phyloP scores from a whole-genome alignment of 2,888 invertebrate genomes.

The Mesopsocus fuscifrons region DNA sequence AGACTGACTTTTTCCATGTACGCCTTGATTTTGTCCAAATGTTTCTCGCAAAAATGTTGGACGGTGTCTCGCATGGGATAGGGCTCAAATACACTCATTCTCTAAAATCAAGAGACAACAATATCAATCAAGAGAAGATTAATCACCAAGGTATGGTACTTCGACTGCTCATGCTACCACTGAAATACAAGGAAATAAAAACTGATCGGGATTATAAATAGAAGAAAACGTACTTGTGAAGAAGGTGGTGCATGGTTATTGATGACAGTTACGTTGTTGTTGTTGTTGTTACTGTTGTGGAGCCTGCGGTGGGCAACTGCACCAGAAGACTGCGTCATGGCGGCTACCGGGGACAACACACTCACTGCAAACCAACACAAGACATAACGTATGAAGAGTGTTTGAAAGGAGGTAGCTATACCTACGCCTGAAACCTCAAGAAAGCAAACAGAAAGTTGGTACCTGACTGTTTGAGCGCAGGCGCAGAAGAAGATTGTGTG shows the following conservation, averaged over 20 bases:
- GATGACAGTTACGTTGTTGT: constrained; percentile 60
- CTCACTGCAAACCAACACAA: neutral
- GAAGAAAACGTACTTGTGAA: constrained; percentile 18
- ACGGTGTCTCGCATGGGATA: constrained; percentile 84
- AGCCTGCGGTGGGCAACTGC: constrained; percentile 42
- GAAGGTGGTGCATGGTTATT: constrained; percentile 26
- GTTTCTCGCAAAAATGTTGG: constrained; percentile 91
- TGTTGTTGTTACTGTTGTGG: constrained; percentile 42
- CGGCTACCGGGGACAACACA: neutral
- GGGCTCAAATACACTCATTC: constrained; percentile 75
- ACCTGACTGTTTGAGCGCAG: no score
- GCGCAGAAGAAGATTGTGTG: no score
- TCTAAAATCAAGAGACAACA: constrained; percentile 27
- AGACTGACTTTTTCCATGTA: constrained; percentile 78
- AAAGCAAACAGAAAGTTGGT: no score
- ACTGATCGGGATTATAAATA: neutral
- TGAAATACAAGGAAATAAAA: constrained; percentile 3
- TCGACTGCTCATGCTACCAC: neutral
- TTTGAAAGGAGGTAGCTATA: no score
- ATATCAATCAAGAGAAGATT: constrained; percentile 7
- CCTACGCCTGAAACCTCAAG: no score
- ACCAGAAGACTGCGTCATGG: constrained; percentile 16
- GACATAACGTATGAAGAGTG: no score
- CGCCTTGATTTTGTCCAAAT: constrained; percentile 73
- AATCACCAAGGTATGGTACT: neutral